Percentiles rank a stretch among this genome's conserved stretches.
Conservation (phyloP, 2,797 vertebrate genomes). For the Apodemus agrarius region DNA sequence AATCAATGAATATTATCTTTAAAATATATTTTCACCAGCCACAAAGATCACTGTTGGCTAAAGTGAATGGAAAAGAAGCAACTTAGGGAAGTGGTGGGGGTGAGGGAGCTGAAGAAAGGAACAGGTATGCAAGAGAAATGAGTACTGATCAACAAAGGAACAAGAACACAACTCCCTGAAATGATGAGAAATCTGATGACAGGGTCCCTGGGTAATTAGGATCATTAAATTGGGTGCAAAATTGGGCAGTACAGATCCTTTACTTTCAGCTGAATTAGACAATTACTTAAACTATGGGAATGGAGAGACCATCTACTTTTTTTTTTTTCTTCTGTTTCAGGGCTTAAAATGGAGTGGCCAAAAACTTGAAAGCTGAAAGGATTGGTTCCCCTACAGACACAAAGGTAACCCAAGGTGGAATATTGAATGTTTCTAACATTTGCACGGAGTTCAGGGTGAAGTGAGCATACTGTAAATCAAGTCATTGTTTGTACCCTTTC, state of each 20-base stretch:
- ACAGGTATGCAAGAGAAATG: slow-evolving; percentile 54
- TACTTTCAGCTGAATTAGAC: slow-evolving; percentile 62
- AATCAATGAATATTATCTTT: slow-evolving; percentile 53
- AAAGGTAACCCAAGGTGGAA: slow-evolving; percentile 74
- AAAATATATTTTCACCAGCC: slow-evolving; percentile 53
- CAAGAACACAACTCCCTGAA: slow-evolving; percentile 52
- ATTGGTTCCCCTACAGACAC: slow-evolving; percentile 51
- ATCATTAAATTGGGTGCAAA: slow-evolving; percentile 76
- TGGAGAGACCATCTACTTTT: slow-evolving; percentile 10
- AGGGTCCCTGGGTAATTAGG: slow-evolving; percentile 9
- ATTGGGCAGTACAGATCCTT: slow-evolving; percentile 72
- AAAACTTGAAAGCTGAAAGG: slow-evolving; percentile 65
- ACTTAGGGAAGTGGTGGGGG: background rate
- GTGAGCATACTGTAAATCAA: slow-evolving; percentile 69
- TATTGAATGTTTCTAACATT: slow-evolving; percentile 57
- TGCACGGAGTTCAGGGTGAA: slow-evolving; percentile 47
- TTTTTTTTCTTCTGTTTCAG: slow-evolving; percentile 33
- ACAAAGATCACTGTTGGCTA: slow-evolving; percentile 56
- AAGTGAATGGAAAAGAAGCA: slow-evolving; percentile 60
- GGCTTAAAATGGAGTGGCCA: slow-evolving; percentile 61
- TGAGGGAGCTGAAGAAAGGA: background rate
- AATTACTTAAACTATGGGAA: slow-evolving; percentile 50
- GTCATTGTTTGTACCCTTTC: slow-evolving; percentile 48
- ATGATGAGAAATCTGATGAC: slow-evolving; percentile 48
- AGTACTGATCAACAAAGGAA: slow-evolving; percentile 32